A percentile compares a stretch with the other conserved stretches of the same genome.
These are phyloP conservation scores for Pterostichus niger DNA, from an alignment of 2,888 invertebrate species.

Conservation along the genomic window DNA sequence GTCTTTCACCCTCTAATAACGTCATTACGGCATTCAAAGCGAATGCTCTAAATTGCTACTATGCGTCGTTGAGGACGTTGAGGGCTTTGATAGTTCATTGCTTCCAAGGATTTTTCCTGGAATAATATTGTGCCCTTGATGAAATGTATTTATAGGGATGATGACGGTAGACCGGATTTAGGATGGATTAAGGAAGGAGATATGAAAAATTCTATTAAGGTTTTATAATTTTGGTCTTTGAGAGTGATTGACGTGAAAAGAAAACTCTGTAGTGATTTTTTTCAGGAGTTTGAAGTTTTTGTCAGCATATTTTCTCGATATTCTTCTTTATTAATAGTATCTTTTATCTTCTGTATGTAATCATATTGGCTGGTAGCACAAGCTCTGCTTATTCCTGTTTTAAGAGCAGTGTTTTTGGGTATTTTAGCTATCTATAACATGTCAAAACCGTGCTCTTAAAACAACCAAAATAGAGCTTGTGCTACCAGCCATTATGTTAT, in stretches of 20 bases:
- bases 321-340: background rate
- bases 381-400: no score
- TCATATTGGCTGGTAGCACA: no score
- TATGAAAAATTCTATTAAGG: slow-evolving; percentile 47
- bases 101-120: slow-evolving; percentile 28
- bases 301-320: background rate
- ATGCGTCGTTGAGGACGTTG: slow-evolving; percentile 34
- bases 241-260: slow-evolving; percentile 31
- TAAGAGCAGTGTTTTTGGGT: no score
- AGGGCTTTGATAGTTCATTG: slow-evolving; percentile 39
- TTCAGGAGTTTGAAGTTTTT: background rate
- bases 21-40: slow-evolving; percentile 50
- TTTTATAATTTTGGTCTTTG: slow-evolving; percentile 33
- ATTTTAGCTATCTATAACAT: no score
- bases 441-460: no score
- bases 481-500: no score
- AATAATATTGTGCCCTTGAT: slow-evolving; percentile 34
- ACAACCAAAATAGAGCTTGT: no score
- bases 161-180: slow-evolving; percentile 29
- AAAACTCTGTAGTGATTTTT: slow-evolving; percentile 4
- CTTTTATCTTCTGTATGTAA: no score
- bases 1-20: slow-evolving; percentile 44
- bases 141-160: slow-evolving; percentile 51
- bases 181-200: slow-evolving; percentile 24
- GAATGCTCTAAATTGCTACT: slow-evolving; percentile 39